phyloP scores from a whole-genome alignment of 2,797 vertebrate genomes.

The Falco cherrug region DNA sequence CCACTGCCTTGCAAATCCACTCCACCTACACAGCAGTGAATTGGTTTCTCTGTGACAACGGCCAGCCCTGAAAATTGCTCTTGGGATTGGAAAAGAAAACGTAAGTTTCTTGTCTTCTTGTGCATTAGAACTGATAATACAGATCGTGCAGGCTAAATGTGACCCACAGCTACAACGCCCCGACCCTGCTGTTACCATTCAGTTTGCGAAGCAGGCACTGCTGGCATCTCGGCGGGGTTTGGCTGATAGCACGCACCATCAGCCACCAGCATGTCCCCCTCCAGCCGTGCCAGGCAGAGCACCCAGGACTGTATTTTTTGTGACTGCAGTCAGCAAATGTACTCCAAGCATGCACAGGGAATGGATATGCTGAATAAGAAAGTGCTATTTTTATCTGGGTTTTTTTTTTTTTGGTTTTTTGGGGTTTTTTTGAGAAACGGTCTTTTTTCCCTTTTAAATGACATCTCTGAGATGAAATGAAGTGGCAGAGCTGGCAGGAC shows the following conservation, averaged over 20 bases:
- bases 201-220: neutral
- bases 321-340: neutral
- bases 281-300: neutral
- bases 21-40: neutral
- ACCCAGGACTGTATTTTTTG: neutral
- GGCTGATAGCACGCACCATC: neutral
- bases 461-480: neutral
- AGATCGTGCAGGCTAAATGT: neutral
- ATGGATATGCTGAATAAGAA: conserved; percentile 24
- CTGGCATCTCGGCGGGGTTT: rapidly evolving
- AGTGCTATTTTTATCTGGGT: conserved; percentile 6
- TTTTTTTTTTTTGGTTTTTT: neutral
- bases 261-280: neutral
- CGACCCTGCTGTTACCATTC: neutral
- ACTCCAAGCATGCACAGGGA: rapidly evolving
- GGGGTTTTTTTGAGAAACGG: neutral
- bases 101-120: neutral
- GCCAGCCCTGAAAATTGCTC: neutral
- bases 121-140: neutral
- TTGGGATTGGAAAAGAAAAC: neutral
- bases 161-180: neutral
- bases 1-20: neutral
- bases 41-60: neutral
- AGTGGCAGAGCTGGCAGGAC: neutral
- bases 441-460: neutral